Percentiles rank a stretch among this genome's conserved stretches.
These are phyloP conservation scores for Aldrovandia affinis DNA, from an alignment of 2,797 vertebrate genomes.

Conservation along the genomic window DNA sequence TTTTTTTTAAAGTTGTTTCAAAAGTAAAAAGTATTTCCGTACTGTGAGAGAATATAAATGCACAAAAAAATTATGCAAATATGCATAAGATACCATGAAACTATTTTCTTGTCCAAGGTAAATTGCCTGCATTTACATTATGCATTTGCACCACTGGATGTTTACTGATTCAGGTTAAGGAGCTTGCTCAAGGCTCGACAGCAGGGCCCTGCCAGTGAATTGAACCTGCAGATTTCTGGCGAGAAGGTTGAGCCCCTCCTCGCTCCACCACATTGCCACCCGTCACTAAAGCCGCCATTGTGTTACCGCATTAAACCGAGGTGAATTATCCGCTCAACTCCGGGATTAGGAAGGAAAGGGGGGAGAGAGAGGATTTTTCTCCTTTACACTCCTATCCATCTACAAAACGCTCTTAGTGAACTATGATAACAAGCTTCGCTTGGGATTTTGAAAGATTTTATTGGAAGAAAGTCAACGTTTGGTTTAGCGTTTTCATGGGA, in stretches of 20 bases:
- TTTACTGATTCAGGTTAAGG: background rate
- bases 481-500: conserved; percentile 47
- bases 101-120: too few species aligned
- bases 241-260: background rate
- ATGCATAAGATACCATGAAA: too few species aligned
- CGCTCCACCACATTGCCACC: background rate
- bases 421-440: conserved; percentile 54
- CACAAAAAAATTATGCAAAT: too few species aligned
- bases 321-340: conserved; percentile 27
- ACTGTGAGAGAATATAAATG: too few species aligned
- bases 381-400: background rate
- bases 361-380: conserved; percentile 1
- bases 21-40: too few species aligned
- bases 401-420: conserved; percentile 35
- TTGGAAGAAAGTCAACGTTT: conserved; percentile 26
- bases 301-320: conserved; percentile 4
- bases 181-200: background rate
- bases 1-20: too few species aligned
- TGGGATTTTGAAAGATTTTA: conserved; percentile 46
- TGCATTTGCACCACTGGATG: background rate
- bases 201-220: background rate
- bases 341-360: conserved; percentile 12
- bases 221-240: background rate
- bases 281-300: background rate
- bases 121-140: background rate